Base-by-base conservation (phyloP, 2,888 invertebrate genomes). In the Carabus problematicus region DNA sequence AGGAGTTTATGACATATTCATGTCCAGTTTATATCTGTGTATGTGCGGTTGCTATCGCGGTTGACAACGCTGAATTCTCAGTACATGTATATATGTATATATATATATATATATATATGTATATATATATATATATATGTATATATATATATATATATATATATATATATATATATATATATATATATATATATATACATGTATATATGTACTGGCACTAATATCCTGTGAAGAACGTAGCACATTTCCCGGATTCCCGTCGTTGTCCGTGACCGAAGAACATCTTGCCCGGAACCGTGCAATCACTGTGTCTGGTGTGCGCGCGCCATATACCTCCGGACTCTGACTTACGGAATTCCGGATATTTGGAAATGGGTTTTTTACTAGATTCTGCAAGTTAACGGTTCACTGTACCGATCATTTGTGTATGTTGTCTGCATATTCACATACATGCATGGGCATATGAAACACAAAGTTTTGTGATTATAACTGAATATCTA, bases 281-380 rank as follows among this genome's bases (percentile, higher is more conserved):
- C 64, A 64, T 64, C 64, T 56, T 54, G 63, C 62, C 49, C 62
- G 52, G 52, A 63, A 18, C 40, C 58, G 41, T 47, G 64, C 64
- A 64, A 64, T 64, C 64, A 64, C 42, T 64, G 64, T 56, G 56
- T 45, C n/a, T n/a, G n/a, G 14, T 56, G 11, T 56, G 56, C 56
- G 18, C n/a, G 56, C 8, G 16, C 19, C 49, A 29, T 29, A 29
- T 29, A 6, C 29, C 29, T 29, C 29, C 29, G 29, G 29, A 29
- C 29, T 29, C 29, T 29, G 29, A 29, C 29, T 29, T 29, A 2
- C 29, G 29, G 29, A 29, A 29, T 29, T 29, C 29, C 29, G 29
- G 29, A 29, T 29, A 29, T 29, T 29, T 29, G 29, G 6, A 29
- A 29, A 29, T 29, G 29, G 29, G 29, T 29, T 29, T 29, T n/a